phyloP scores from a whole-genome alignment of 2,113 vertebrate genomes.

The Nibea coibor region DNA sequence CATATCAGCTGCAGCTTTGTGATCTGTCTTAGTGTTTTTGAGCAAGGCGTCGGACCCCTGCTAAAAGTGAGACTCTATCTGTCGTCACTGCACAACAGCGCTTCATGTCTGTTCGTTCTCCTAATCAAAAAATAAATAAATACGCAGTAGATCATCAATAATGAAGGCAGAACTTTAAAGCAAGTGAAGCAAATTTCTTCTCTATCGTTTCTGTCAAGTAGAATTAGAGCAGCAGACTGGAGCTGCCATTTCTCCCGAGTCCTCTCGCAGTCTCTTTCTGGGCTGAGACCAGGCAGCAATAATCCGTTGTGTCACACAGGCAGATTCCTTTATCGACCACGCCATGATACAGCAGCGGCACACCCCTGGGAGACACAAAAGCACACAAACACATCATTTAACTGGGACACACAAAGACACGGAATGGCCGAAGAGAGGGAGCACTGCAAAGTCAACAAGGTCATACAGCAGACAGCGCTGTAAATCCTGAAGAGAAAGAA shows the following conservation, averaged over 20 bases:
- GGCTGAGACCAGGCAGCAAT: slow-evolving; percentile 72
- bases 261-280: slow-evolving; percentile 37
- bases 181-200: slow-evolving; percentile 40
- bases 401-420: slow-evolving; percentile 9
- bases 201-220: slow-evolving; percentile 46
- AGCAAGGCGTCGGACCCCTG: neutral
- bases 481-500: slow-evolving; percentile 14
- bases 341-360: slow-evolving; percentile 73
- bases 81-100: neutral
- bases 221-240: slow-evolving; percentile 55
- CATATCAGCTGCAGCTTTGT: neutral
- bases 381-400: slow-evolving; percentile 5
- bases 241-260: slow-evolving; percentile 40
- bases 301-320: slow-evolving; percentile 76
- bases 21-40: neutral
- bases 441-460: slow-evolving; percentile 41
- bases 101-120: neutral
- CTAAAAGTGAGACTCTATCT: neutral
- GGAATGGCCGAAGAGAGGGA: slow-evolving; percentile 7
- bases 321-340: slow-evolving; percentile 76
- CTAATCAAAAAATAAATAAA: slow-evolving; percentile 4
- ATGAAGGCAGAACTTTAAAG: slow-evolving; percentile 39
- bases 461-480: neutral
- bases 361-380: slow-evolving; percentile 36
- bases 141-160: slow-evolving; percentile 30